A percentile compares a stretch with the other conserved stretches of the same genome.
Evolutionary conservation across 2,113 vertebrate genomes (phyloP).

Genomic region (Calonectris borealis): DNA sequence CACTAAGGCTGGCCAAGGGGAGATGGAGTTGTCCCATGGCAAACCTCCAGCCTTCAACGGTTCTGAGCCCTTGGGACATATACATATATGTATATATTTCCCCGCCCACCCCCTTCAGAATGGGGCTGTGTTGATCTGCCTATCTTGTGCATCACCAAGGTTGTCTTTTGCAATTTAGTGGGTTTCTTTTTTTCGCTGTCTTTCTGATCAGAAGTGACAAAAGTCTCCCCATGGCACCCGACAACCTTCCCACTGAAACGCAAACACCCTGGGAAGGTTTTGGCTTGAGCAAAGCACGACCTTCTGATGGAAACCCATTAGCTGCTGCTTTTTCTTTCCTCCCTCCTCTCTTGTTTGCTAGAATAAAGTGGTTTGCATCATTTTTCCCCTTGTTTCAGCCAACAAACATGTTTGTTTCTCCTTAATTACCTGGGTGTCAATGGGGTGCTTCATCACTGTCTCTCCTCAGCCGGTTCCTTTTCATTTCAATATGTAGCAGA

Average conservation of each 20-base stretch:
- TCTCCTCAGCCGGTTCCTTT: conserved; percentile 30
- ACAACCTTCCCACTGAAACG: background rate
- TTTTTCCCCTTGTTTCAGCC: conserved; percentile 10
- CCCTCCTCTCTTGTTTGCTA: background rate
- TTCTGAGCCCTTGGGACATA: background rate
- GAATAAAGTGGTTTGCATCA: conserved; percentile 25
- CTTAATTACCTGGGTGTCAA: conserved; percentile 68
- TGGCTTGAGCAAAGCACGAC: background rate
- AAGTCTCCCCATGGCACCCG: background rate
- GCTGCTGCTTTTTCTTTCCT: background rate
- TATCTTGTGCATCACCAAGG: background rate
- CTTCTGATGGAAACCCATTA: conserved; percentile 9
- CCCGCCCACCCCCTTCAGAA: background rate
- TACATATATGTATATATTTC: accelerated
- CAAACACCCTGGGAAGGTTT: background rate
- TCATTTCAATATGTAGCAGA: conserved; percentile 22
- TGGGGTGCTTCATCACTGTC: conserved; percentile 65
- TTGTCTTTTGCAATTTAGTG: background rate
- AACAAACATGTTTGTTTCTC: conserved; percentile 61
- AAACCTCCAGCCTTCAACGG: background rate
- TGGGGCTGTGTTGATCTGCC: background rate
- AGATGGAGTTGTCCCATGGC: accelerated
- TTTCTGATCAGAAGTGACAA: background rate
- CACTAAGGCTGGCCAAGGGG: background rate
- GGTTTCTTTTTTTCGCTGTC: background rate